Percentiles rank a stretch among this genome's conserved stretches.
These are phyloP conservation scores for Cephalopholis sonnerati DNA, from an alignment of 2,113 vertebrate genomes.

Conservation along the genomic window DNA sequence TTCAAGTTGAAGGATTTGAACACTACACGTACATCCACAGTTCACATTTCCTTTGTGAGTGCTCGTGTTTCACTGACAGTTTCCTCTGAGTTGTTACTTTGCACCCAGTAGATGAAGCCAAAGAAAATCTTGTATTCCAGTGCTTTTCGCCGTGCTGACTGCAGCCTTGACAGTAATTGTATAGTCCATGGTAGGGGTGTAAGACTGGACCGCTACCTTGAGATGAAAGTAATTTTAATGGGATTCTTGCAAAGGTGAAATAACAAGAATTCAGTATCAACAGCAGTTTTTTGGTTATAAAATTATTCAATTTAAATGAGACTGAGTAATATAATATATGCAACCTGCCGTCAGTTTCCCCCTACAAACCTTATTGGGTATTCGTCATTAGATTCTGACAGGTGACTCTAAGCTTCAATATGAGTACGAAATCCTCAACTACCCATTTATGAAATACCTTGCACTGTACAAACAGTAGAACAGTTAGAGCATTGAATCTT, in stretches of 20 bases:
- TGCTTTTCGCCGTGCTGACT: slow-evolving; percentile 36
- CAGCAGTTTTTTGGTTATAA: background rate
- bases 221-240: slow-evolving; percentile 59
- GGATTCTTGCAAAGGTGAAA: slow-evolving; percentile 39
- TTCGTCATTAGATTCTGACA: no score
- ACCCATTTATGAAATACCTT: background rate
- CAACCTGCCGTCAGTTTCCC: background rate
- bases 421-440: no score
- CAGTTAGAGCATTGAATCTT: background rate
- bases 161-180: slow-evolving; percentile 71
- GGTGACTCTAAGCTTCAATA: no score
- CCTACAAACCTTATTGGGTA: background rate
- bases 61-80: slow-evolving; percentile 40
- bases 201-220: slow-evolving; percentile 37
- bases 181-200: slow-evolving; percentile 54
- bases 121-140: slow-evolving; percentile 36
- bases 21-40: background rate
- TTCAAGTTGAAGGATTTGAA: background rate
- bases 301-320: background rate
- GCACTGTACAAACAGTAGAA: background rate
- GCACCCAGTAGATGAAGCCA: background rate
- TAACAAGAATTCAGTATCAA: slow-evolving; percentile 4
- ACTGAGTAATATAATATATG: background rate
- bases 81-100: slow-evolving; percentile 15
- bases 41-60: slow-evolving; percentile 19